A percentile compares a stretch with the other conserved stretches of the same genome.
These are phyloP conservation scores for Hermetia illucens DNA, from an alignment of 1,140 invertebrate genomes.

Conservation along the genomic window DNA sequence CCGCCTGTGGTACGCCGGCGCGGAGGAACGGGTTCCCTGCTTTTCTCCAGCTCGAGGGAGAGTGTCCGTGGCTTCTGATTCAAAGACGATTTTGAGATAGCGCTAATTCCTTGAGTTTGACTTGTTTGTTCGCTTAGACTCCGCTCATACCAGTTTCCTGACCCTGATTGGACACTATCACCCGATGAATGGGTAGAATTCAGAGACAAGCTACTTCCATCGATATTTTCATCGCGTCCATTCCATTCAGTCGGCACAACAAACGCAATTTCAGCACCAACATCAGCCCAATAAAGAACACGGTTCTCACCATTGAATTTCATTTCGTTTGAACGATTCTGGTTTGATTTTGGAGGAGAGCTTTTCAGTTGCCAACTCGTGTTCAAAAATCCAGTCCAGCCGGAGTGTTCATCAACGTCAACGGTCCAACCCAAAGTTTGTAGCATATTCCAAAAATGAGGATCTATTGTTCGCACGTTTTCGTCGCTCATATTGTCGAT, in stretches of 20 bases:
- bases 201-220: conserved; percentile 32
- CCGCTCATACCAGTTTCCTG: conserved; percentile 39
- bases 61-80: conserved; percentile 43
- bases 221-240: conserved; percentile 24
- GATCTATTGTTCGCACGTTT: conserved; percentile 13
- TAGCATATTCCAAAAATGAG: conserved; percentile 67
- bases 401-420: conserved; percentile 64
- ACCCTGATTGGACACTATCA: conserved; percentile 7
- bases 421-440: conserved; percentile 77
- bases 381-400: conserved; percentile 76
- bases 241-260: conserved; percentile 67
- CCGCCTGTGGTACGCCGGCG: conserved; percentile 28
- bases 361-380: conserved; percentile 56
- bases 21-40: conserved; percentile 34
- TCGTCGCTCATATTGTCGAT: conserved; percentile 63
- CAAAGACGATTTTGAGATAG: conserved; percentile 16
- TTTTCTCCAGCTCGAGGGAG: conserved; percentile 52
- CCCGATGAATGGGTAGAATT: conserved; percentile 7
- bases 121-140: conserved; percentile 43
- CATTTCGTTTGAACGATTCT: conserved; percentile 8
- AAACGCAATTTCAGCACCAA: conserved; percentile 86
- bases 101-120: too few relatives aligned
- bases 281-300: conserved; percentile 93
- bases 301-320: conserved; percentile 40
- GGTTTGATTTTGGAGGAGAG: conserved; percentile 14